Conservation (phyloP, 2,113 vertebrate genomes). For the Cinclus mexicanus region DNA sequence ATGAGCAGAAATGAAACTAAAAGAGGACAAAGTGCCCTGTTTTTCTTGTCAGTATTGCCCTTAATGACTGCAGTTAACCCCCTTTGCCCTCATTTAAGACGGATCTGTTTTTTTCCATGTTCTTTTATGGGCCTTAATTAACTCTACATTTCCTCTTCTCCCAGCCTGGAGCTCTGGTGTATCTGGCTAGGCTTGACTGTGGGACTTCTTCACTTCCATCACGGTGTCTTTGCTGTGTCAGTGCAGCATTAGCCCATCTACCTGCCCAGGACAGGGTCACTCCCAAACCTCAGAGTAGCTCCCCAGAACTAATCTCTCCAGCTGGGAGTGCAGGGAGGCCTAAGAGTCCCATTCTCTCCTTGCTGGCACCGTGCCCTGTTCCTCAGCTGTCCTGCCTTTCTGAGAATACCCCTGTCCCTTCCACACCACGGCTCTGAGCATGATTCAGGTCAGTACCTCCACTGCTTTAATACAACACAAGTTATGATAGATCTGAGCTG, state of each 20-base stretch:
- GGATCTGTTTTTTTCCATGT: not conserved
- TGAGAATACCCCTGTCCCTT: not conserved
- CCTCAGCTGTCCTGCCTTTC: not conserved
- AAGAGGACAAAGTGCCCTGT: not conserved
- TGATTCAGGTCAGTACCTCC: not conserved
- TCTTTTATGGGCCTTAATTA: slow-evolving; percentile 6
- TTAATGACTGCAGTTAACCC: not conserved
- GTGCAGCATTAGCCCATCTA: not conserved
- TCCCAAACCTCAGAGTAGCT: not conserved
- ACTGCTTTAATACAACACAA: not conserved
- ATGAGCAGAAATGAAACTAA: not conserved
- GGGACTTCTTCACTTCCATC: not conserved
- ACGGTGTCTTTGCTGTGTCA: not conserved
- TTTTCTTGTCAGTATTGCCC: not conserved
- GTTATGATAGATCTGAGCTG: not conserved
- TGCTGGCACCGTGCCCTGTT: not conserved
- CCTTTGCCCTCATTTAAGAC: not conserved
- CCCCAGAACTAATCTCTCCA: not conserved
- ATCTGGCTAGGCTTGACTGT: not conserved
- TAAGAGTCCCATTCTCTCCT: not conserved
- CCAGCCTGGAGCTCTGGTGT: not conserved
- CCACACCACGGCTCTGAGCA: not conserved
- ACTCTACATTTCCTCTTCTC: not conserved
- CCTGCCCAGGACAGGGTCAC: not conserved
- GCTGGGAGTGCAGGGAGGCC: not conserved